These are phyloP conservation scores for Eremobia ochroleuca DNA, from an alignment of 2,888 invertebrate genomes.

Conservation along the genomic window DNA sequence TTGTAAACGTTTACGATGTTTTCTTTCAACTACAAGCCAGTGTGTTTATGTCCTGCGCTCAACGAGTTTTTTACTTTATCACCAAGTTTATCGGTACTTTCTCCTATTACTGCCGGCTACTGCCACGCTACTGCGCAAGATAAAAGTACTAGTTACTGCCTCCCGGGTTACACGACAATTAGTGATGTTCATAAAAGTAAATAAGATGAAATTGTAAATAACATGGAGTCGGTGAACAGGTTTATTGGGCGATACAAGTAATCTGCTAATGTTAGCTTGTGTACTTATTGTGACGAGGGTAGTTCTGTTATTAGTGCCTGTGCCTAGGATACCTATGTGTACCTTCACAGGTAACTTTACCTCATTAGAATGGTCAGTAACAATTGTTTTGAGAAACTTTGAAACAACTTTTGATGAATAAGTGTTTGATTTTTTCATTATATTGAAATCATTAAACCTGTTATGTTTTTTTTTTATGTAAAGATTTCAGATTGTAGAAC, in stretches of 20 bases:
- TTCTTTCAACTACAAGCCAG: conserved; percentile 83
- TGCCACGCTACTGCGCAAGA: conserved; percentile 66
- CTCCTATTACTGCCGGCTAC: conserved; percentile 55
- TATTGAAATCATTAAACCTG: background rate
- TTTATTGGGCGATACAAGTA: conserved; percentile 58
- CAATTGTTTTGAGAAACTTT: background rate
- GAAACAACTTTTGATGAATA: background rate
- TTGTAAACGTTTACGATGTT: conserved; percentile 87
- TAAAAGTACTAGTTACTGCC: conserved; percentile 65
- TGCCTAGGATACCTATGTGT: background rate
- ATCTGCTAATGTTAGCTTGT: conserved; percentile 50
- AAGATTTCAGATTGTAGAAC: background rate
- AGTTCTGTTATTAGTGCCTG: background rate
- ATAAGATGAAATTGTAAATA: conserved; percentile 67
- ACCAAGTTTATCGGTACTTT: conserved; percentile 80
- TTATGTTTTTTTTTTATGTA: background rate
- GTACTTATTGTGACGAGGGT: conserved; percentile 6
- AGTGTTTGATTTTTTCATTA: background rate
- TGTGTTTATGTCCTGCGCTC: conserved; percentile 82
- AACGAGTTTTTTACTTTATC: conserved; percentile 87
- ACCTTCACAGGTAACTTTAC: background rate
- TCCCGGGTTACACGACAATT: conserved; percentile 62
- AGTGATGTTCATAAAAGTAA: conserved; percentile 64
- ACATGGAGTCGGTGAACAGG: conserved; percentile 60
- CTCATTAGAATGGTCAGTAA: background rate